These are phyloP conservation scores for Potamilus streckersoni DNA, from an alignment of 1,140 invertebrate genomes.

Conservation along the genomic window DNA sequence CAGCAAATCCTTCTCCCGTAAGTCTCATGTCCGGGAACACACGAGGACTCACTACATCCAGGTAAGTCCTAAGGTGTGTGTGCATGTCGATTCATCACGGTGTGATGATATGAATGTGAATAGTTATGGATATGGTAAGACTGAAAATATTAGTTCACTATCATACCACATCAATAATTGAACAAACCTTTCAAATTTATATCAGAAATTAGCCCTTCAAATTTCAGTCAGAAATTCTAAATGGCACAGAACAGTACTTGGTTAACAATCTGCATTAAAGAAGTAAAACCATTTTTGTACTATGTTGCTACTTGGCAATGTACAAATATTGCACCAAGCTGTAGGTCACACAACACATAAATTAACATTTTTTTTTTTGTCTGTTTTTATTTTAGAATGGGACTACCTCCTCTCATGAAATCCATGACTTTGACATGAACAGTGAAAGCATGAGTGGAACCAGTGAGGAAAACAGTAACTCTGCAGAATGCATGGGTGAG, in stretches of 20 bases:
- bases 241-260: too few relatives aligned
- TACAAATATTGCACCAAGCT: not conserved
- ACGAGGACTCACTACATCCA: conserved; percentile 49
- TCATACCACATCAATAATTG: too few relatives aligned
- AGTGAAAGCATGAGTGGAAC: conserved; percentile 12
- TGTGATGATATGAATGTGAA: not conserved
- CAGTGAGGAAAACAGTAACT: conserved; percentile 11
- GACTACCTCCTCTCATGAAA: conserved; percentile 2
- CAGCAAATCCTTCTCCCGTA: conserved; percentile 72
- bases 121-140: not conserved
- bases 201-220: too few relatives aligned
- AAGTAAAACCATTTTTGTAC: not conserved
- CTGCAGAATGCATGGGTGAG: conserved; percentile 8
- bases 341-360: not conserved
- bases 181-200: too few relatives aligned
- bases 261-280: not conserved
- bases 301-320: not conserved
- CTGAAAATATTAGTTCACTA: too few relatives aligned
- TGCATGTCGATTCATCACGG: not conserved
- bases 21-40: conserved; percentile 63
- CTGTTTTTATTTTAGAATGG: not conserved
- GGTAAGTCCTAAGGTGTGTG: conserved; percentile 2
- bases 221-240: too few relatives aligned
- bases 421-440: conserved; percentile 3
- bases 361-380: not conserved